Base-by-base conservation (phyloP, 2,888 invertebrate genomes). In the Andrena chrysosceles region DNA sequence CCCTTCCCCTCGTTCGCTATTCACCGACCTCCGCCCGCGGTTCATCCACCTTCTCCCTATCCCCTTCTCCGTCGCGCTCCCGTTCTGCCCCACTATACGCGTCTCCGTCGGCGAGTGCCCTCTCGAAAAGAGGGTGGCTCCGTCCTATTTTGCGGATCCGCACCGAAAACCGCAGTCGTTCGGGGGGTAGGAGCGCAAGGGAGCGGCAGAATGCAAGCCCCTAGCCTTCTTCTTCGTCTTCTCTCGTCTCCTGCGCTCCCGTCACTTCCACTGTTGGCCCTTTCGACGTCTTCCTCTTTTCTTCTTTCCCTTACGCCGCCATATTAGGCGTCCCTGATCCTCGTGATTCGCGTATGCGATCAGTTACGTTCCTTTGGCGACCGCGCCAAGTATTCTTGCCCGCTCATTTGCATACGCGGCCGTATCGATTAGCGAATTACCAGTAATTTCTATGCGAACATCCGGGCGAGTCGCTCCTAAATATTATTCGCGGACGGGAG, bases 141-240 rank as follows among this genome's bases (percentile, higher is more conserved):
- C 85, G 86, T 85, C 89, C 87, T 90, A 90, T 91, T 91, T 91
- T 89, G 89, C 87, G 88, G 88, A 90, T 90, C 89, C 90, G 89
- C 88, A 90, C 87, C 82, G 83, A 89, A 91, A 91, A 88, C 89
- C 88, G 88, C 88, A 88, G 88, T 87, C 81, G 72, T 84, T 83
- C 80, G 75, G 73, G 75, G 79, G 63, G 81, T 68, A 29, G 73
- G 63, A 56, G 62, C 49, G 31, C 68, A 70, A 54, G 75, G 60
- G 64, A 60, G 62, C 29, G 69, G 52, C 33, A 54, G 62, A 72
- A 72, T 48, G 71, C 68, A 59, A 62, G 8, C 60, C 42, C 59
- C 69, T 74, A 16, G 54, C 29, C 23, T 35, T 48, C 60, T 66
- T 60, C 56, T 26, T 26, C 56, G 56, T 23, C 56, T 26, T 56